These are phyloP conservation scores for Sturnus vulgaris DNA, from an alignment of 2,113 vertebrate genomes.

Conservation along the genomic window DNA sequence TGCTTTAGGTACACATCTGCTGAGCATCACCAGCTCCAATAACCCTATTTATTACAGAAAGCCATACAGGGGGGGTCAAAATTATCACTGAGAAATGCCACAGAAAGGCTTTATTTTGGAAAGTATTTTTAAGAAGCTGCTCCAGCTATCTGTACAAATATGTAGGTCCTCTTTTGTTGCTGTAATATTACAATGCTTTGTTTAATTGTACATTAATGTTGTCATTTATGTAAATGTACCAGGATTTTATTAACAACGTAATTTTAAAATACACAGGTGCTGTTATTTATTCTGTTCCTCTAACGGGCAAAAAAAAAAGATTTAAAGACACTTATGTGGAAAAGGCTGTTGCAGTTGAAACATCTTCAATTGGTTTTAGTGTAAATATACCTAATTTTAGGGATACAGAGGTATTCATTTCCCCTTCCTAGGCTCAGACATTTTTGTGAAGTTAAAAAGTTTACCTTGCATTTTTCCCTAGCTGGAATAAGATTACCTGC, in stretches of 20 bases:
- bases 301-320: background rate
- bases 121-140: constrained; percentile 73
- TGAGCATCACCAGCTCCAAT: constrained; percentile 1
- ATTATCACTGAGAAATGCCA: constrained; percentile 22
- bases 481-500: background rate
- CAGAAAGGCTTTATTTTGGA: constrained; percentile 46
- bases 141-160: constrained; percentile 71
- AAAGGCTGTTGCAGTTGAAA: background rate
- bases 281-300: background rate
- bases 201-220: constrained; percentile 76
- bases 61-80: background rate
- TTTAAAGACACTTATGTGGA: background rate
- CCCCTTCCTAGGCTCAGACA: background rate
- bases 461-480: background rate
- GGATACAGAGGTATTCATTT: background rate
- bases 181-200: constrained; percentile 74
- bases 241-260: constrained; percentile 77
- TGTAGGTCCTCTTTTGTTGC: constrained; percentile 65
- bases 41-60: constrained; percentile 70
- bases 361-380: background rate
- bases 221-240: constrained; percentile 77
- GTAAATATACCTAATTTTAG: background rate
- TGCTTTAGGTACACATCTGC: background rate
- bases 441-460: background rate
- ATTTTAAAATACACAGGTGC: constrained; percentile 62